Base-by-base conservation (phyloP, 1,140 invertebrate genomes). In the Pseudomyrmex gracilis region DNA sequence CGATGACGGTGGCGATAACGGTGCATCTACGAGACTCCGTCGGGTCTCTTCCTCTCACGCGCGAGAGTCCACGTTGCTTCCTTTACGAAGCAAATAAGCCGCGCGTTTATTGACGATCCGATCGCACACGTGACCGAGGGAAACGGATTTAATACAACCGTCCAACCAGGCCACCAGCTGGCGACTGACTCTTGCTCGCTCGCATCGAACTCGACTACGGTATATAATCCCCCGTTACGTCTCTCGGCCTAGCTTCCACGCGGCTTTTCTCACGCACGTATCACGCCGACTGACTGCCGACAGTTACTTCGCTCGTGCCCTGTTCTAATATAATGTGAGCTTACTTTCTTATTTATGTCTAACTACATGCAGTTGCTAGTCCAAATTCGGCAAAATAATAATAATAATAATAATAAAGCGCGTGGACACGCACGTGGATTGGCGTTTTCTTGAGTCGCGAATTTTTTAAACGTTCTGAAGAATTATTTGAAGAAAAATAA, bases 151-250 rank as follows among this genome's bases (percentile, higher is more conserved):
- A 34, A 13, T 22, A 45, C 34, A 20, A 73, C 57, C 60, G n/a
- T 3, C n/a, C 63, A 9, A 71, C 82, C 85, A 90, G 87, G 85
- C 90, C 70, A 92, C 88, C 92, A 92, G 90, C 92, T 92, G 92
- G 90, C 90, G 85, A 93, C 92, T 93, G 45, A 58, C 17, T 34
- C 24, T 20, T 45, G 34, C 55, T 82, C 43, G 73, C 22, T 51
- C 63, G 13, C 63, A 61, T 34, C 34, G 34, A 34, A 34, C 34
- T 5, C 34, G 34, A 34, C 34, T 34, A 34, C 34, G 34, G 34
- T 34, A 34, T 34, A 34, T 34, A 34, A 34, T 34, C 34, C 34
- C 34, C 34, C 34, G 34, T 34, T 34, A 34, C 34, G 34, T 34
- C 34, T 34, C 34, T 34, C 34, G 34, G 34, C 34, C 34, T 47